Evolutionary conservation across 2,888 invertebrate species (phyloP), one percentile per base, ranked within the genome.

Genomic region (Lasiommata megera): DNA sequence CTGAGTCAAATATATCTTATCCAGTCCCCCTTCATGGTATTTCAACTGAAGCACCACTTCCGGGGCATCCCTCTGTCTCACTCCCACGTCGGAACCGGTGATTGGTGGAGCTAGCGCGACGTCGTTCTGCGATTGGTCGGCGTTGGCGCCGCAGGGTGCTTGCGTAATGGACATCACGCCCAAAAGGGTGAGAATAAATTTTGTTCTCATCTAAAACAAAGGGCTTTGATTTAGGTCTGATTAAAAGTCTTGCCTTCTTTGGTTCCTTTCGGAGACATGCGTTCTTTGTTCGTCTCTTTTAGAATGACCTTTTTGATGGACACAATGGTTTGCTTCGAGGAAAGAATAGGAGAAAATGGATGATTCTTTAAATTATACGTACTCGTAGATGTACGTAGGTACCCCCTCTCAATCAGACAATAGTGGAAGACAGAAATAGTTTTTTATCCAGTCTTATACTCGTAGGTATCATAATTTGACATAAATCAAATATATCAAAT

Each of bases 1-100:
- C 77, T 91, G 91, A 31, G 91, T 81, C 69, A 91, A 63, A 71
- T 88, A 88, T 84, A 91, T 85, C 77, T 82, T 82, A 78, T 89
- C 80, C 80, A 91, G 78, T 76, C 83, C 84, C 51, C 91, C 91
- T 12, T 75, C 72, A 54, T 84, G 80, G 63, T 91, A 91, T 67
- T 90, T 90, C 69, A 91, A 71, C 64, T 89, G 88, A 17, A 91
- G 68, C 43, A 91, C 83, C 8, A 91, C 88, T 66, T 88, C 88
- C 0, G 89, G 88, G 1, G 79, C 77, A 17, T 79, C 79, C 60
- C 74, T 52, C 62, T 65, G 74, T 78, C 82, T 79, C 76, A 71
- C 69, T 79, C 72, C 73, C 36, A 11, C 52, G 18, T 34, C 43
- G 2, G 34, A 11, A 7, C 29, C 40, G 28, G 17, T 74, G 8